Conservation (phyloP, 2,797 vertebrate genomes). For the Austrolebias charrua region DNA sequence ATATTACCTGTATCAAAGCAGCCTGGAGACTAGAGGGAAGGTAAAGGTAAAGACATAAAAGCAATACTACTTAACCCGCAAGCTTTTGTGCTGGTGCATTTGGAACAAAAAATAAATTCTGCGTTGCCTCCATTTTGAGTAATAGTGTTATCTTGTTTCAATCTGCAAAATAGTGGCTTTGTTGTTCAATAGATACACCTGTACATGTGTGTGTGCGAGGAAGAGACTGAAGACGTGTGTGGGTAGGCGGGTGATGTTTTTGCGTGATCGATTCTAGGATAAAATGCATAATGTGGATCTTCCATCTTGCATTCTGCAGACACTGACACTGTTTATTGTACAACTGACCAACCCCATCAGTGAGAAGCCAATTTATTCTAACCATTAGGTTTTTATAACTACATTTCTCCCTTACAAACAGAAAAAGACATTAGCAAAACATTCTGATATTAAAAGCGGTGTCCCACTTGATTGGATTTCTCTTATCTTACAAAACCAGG, state of each 20-base stretch:
- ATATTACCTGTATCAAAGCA: conserved; percentile 80
- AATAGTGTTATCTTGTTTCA: conserved; percentile 64
- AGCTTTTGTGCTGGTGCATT: conserved; percentile 69
- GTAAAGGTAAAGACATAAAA: conserved; percentile 78
- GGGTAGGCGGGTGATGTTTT: conserved; percentile 49
- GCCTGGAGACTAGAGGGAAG: conserved; percentile 68
- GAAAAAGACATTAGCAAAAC: conserved; percentile 47
- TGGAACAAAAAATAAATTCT: conserved; percentile 51
- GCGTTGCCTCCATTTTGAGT: conserved; percentile 63
- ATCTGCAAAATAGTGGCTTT: conserved; percentile 63
- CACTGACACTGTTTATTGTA: conserved; percentile 59
- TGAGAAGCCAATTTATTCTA: conserved; percentile 40
- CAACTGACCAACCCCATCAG: conserved; percentile 47
- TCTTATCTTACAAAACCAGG: conserved; percentile 68
- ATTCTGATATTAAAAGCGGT: conserved; percentile 64
- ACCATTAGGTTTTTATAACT: conserved; percentile 50
- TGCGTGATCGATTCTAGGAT: conserved; percentile 52
- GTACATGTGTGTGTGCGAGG: conserved; percentile 23
- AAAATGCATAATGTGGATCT: conserved; percentile 57
- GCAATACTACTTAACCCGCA: conserved; percentile 72
- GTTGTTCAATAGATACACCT: conserved; percentile 63
- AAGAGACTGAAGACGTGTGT: conserved; percentile 45
- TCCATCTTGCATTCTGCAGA: conserved; percentile 51
- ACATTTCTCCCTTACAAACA: conserved; percentile 42
- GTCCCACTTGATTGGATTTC: conserved; percentile 58